Evolutionary conservation across 1,140 invertebrate species (phyloP), one percentile per base, ranked within the genome.

Genomic region (Sitodiplosis mosellana): DNA sequence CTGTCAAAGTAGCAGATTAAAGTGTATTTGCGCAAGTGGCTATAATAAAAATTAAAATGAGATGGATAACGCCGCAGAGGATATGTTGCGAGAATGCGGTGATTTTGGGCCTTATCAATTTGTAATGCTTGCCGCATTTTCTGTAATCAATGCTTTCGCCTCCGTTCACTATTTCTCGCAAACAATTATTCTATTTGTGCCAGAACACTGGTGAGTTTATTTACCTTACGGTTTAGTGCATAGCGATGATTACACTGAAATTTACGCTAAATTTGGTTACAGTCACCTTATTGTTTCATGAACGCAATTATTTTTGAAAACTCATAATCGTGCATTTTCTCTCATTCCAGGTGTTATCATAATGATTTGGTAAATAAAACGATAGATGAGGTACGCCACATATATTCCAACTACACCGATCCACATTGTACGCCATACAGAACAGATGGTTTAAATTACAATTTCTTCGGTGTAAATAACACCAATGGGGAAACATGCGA

Each of bases 91-190:
- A 5, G 66, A 72, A 50, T 71, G 73, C 18, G 77, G 77, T 1
- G 72, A 73, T 54, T 78, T 76, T 52, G 72, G 72, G 2, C 57
- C 57, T 21, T 78, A 73, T 58, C 77, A 80, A 57, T 64, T 69
- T 45, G 54, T 74, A 2, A 54, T 78, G 4, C 68, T 76, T 53
- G 53, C 63, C 2, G 54, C 77, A 14, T 70, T 75, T 44, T 70
- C 70, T 17, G 58, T 70, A n/a, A 69, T 72, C 15, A 72, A 73
- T 51, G 56, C 73, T 14, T 45, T 72, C 20, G 69, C 69, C 1
- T 66, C 67, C 0, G 58, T 72, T 47, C 69, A 74, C 48, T 74
- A 72, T 54, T 74, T 71, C 52, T 68, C 70, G 8, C 71, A 73
- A 55, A 72, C 69, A 8, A 68, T 74, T 48, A 72, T 72, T 38